Percentiles rank a stretch among this genome's conserved stretches.
Conservation (phyloP, 2,888 invertebrate genomes). For the Hermaeophaga mercurialis region DNA sequence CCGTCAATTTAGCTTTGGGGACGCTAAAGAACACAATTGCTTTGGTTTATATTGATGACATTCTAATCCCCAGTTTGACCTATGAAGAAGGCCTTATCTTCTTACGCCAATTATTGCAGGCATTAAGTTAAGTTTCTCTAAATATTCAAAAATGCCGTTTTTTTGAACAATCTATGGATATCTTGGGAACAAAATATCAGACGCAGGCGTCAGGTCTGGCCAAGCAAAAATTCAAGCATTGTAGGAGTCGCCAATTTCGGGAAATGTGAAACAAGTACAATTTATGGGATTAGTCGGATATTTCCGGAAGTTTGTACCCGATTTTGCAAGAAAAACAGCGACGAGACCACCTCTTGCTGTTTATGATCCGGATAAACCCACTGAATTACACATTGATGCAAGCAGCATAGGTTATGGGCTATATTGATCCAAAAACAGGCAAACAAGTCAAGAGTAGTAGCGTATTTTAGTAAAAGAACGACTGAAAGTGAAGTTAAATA, state of each 20-base stretch:
- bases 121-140: not conserved
- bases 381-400: slow-evolving; percentile 37
- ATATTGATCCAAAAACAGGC: not conserved
- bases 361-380: slow-evolving; percentile 30
- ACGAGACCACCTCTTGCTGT: slow-evolving; percentile 27
- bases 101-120: not conserved
- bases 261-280: not conserved
- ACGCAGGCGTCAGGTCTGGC: not conserved
- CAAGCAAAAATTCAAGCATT: not conserved
- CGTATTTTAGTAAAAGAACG: not conserved
- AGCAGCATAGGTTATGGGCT: slow-evolving; percentile 32
- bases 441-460: not conserved
- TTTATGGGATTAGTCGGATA: not conserved
- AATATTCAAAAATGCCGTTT: too few relatives aligned
- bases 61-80: not conserved
- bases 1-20: not conserved
- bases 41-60: not conserved
- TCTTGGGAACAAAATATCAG: too few relatives aligned
- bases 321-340: slow-evolving; percentile 11
- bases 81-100: not conserved
- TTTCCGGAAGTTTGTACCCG: slow-evolving; percentile 5
- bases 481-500: slow-evolving; percentile 35
- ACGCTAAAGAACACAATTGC: not conserved
- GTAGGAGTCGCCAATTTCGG: not conserved
- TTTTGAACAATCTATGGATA: too few relatives aligned